Base-by-base conservation (phyloP, 2,797 vertebrate species). In the Sebastes kiyomatsui region DNA sequence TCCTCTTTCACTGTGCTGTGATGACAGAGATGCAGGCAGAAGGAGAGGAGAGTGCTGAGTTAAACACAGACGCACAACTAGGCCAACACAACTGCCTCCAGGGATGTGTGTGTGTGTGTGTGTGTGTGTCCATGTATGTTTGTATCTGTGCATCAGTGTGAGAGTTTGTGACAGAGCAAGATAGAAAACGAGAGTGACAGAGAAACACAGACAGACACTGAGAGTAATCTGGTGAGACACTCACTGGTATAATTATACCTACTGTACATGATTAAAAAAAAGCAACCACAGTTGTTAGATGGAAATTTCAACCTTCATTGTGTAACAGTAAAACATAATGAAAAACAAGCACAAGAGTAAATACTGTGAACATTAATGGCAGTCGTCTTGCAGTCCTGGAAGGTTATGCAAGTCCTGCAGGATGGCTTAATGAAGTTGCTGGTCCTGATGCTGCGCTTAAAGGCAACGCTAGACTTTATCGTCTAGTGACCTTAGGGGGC, bases 1-100 rank as follows among this genome's bases (percentile, higher is more conserved):
- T 86, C 69, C 67, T 85, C 64, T 69, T 65, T 66, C 67, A 76
- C 84, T 72, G 65, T 30, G 74, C 79, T 71, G 73, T 65, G 80
- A 86, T 87, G 85, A 87, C 80, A 84, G 84, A 86, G 81, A 90
- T 69, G 79, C 72, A 83, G 83, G 75, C 88, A 86, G 83, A 87
- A 90, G 72, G 76, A 84, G 80, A 83, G 72, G 77, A 90, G 89
- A 89, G 85, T 76, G 82, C 83, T 80, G 92, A 92, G 89, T 91
- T 94, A 84, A 93, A 91, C 86, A 90, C 87, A 88, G 91, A 86
- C 65, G 27, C 86, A 91, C 88, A 94, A 89, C 84, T 93, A 94
- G 93, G 93, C 90, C 93, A 94, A 87, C 86, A 78, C 87, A 81
- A 84, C 67, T 84, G 90, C 91, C 93, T 89, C 90, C 68, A 84